These are phyloP conservation scores for Ecdyonurus torrentis DNA, from an alignment of 2,888 invertebrate genomes.

Conservation along the genomic window DNA sequence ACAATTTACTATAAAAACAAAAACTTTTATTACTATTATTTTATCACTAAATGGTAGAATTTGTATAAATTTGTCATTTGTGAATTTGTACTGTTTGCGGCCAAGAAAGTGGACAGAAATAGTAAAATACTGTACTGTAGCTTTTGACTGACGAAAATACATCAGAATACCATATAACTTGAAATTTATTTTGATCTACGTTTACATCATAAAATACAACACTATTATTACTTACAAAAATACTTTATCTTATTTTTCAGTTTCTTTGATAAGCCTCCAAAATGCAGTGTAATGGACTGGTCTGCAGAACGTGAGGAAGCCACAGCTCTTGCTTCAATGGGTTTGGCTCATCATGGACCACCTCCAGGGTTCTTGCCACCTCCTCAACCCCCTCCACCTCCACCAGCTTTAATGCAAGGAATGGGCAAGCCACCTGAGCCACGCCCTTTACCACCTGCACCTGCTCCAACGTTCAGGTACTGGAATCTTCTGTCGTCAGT, in stretches of 20 bases:
- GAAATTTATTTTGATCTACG: background rate
- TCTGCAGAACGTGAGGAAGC: slow-evolving; percentile 26
- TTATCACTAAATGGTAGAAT: no score
- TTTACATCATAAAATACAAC: background rate
- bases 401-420: slow-evolving; percentile 18
- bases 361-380: slow-evolving; percentile 9
- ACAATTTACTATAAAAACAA: no score
- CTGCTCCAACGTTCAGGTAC: slow-evolving; percentile 27
- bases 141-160: no score
- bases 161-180: background rate
- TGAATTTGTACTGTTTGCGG: no score
- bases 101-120: no score
- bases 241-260: slow-evolving; percentile 21
- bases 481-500: no score
- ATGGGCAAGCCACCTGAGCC: slow-evolving; percentile 21
- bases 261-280: slow-evolving; percentile 28
- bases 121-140: no score
- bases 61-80: no score
- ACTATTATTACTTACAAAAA: background rate
- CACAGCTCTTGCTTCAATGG: slow-evolving; percentile 11
- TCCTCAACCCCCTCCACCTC: slow-evolving; percentile 15
- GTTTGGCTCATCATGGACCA: slow-evolving; percentile 19
- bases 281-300: slow-evolving; percentile 25
- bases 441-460: slow-evolving; percentile 24
- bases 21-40: no score